These are phyloP conservation scores for Prunella strophiata DNA, from an alignment of 2,797 vertebrate genomes.

Conservation along the genomic window DNA sequence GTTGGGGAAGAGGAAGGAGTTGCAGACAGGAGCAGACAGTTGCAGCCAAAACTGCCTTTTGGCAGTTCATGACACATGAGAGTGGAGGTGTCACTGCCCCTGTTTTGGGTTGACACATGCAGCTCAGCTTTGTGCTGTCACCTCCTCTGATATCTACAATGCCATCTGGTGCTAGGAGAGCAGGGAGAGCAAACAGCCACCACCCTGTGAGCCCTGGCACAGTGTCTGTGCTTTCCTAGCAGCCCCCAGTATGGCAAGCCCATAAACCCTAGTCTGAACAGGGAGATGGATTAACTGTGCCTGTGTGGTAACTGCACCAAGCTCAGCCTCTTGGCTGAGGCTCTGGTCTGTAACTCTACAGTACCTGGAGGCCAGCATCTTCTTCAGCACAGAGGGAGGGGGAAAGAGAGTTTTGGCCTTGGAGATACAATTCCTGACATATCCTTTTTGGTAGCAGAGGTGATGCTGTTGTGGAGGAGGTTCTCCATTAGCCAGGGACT, in stretches of 20 bases:
- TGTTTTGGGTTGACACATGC: not conserved
- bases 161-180: not conserved
- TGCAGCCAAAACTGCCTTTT: too few species aligned
- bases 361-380: too few species aligned
- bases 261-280: not conserved
- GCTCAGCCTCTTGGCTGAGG: not conserved
- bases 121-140: not conserved
- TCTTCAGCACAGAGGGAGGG: not conserved
- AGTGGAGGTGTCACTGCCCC: not conserved
- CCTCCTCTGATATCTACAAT: not conserved
- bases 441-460: not conserved
- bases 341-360: fast-evolving
- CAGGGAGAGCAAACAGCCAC: fast-evolving
- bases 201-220: not conserved
- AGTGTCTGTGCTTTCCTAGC: not conserved
- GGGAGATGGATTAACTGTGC: fast-evolving
- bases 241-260: not conserved
- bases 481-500: not conserved
- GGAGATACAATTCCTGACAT: not conserved
- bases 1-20: not conserved
- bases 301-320: not conserved
- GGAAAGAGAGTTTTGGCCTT: not conserved
- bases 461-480: not conserved
- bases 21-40: not conserved
- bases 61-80: fast-evolving